phyloP scores from a whole-genome alignment of 2,113 vertebrate species.

The Pyrgilauda ruficollis region DNA sequence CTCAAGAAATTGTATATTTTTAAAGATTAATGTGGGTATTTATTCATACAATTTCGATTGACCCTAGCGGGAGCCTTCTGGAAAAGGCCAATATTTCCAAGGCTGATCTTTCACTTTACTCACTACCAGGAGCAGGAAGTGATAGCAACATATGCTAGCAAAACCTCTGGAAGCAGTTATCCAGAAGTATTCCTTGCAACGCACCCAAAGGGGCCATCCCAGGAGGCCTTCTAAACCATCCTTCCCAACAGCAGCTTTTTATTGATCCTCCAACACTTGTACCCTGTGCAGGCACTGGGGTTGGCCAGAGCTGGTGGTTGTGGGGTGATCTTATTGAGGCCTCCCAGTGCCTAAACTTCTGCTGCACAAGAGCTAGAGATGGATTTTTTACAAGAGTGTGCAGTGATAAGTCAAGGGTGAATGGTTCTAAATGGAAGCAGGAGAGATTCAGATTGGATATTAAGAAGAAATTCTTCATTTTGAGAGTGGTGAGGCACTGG shows the following conservation, averaged over 20 bases:
- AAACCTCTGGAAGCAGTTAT: not conserved
- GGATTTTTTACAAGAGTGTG: not conserved
- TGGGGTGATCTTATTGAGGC: not conserved
- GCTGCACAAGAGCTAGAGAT: not conserved
- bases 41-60: not conserved
- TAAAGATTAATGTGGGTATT: not conserved
- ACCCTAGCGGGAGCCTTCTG: not conserved
- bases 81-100: not conserved
- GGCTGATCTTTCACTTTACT: not conserved
- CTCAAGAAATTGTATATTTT: not conserved
- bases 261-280: fast-evolving
- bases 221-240: not conserved
- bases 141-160: not conserved
- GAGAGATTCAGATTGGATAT: not conserved
- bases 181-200: not conserved
- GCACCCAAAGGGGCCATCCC: not conserved
- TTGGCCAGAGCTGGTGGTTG: not conserved
- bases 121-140: not conserved
- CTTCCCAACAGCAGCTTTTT: not conserved
- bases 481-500: not conserved
- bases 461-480: not conserved
- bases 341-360: not conserved
- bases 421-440: not conserved
- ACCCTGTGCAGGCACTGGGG: fast-evolving
- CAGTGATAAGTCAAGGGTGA: not conserved